Conservation (phyloP, 64 coral and sea anemone species). For the Cladopsammia gracilis region DNA sequence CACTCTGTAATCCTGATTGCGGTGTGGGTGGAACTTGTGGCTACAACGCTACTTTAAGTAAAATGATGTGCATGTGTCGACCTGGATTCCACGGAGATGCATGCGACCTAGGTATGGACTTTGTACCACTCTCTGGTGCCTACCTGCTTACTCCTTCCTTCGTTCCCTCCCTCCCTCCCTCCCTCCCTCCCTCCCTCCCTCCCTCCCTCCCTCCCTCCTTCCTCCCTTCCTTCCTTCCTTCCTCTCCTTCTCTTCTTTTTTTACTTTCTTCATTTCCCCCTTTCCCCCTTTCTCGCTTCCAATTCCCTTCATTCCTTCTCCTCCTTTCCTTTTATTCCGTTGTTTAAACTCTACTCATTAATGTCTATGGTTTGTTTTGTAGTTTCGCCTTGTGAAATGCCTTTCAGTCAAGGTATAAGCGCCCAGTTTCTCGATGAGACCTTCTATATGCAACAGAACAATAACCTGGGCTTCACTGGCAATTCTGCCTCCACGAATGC, state of each 20-base stretch:
- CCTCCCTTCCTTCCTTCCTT: not conserved
- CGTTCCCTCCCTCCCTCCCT: not conserved
- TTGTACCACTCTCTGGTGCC: no score
- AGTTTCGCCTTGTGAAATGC: slow-evolving; percentile 60
- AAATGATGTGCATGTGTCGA: not conserved
- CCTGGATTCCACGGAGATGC: slow-evolving; percentile 53
- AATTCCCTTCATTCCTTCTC: not conserved
- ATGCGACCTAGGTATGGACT: slow-evolving; percentile 50
- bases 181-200: not conserved
- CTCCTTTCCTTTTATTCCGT: no score
- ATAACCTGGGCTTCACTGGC: slow-evolving; percentile 17
- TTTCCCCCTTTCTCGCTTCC: not conserved
- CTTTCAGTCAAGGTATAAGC: not conserved
- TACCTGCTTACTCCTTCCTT: not conserved
- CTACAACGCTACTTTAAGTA: not conserved
- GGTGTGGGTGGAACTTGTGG: slow-evolving; percentile 57
- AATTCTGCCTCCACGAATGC: slow-evolving; percentile 29
- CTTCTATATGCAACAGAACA: not conserved
- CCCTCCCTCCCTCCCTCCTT: not conserved
- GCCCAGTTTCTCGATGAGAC: not conserved
- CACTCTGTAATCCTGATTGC: slow-evolving; percentile 4
- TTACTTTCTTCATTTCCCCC: not conserved
- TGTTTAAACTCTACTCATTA: not conserved
- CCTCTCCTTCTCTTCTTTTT: not conserved
- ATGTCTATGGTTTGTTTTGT: not conserved